Evolutionary conservation across 1,140 invertebrate species (phyloP).

Genomic region (Gryon sp.): DNA sequence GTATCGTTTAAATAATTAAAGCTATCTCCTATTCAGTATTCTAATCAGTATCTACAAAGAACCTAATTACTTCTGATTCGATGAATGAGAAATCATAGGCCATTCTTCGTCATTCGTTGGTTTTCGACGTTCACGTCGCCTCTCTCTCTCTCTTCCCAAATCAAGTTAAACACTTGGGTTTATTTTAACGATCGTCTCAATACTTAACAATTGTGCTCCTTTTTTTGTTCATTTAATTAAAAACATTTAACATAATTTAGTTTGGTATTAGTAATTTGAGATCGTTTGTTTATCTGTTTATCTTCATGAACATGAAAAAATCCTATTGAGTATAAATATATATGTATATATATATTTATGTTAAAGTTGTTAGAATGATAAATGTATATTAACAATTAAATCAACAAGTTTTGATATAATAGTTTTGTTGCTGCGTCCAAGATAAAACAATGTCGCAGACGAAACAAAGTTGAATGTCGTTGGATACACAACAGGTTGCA

Average conservation of each 20-base stretch:
- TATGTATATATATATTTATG: not conserved
- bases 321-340: conserved; percentile 48
- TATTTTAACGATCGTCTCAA: conserved; percentile 5
- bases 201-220: conserved; percentile 31
- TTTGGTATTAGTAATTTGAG: conserved; percentile 72
- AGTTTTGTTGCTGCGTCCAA: not conserved
- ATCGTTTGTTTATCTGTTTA: conserved; percentile 68
- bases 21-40: conserved; percentile 76
- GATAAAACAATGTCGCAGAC: not conserved
- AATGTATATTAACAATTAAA: not conserved
- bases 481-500: conserved; percentile 12
- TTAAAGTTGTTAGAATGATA: not conserved
- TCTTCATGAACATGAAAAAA: conserved; percentile 52
- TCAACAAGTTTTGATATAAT: conserved; percentile 4
- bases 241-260: conserved; percentile 68
- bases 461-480: conserved; percentile 1
- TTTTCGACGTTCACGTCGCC: conserved; percentile 33
- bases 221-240: conserved; percentile 12
- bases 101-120: conserved; percentile 62
- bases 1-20: conserved; percentile 78
- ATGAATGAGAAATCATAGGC: conserved; percentile 71
- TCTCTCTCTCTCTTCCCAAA: conserved; percentile 43
- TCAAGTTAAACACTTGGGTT: conserved; percentile 15
- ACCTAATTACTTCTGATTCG: conserved; percentile 73
- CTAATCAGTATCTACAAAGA: conserved; percentile 79